phyloP scores from a whole-genome alignment of 2,797 vertebrate species.

The Cryptoblepharus egeriae region DNA sequence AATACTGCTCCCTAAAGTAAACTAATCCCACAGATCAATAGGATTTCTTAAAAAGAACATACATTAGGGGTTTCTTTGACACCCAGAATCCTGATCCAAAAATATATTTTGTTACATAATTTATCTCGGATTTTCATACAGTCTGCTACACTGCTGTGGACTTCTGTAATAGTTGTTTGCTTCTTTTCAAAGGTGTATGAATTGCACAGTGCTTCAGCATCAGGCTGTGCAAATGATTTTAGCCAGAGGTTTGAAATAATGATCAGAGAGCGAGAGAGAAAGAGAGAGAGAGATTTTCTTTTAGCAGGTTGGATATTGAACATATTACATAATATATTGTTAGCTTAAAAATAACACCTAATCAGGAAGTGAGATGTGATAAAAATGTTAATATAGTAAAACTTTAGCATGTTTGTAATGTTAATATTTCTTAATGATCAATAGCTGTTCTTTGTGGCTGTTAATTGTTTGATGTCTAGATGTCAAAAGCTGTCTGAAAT shows the following conservation, averaged over 20 bases:
- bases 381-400: too few relatives aligned
- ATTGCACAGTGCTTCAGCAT: not conserved
- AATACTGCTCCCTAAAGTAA: conserved; percentile 30
- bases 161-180: too few relatives aligned
- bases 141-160: too few relatives aligned
- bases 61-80: not conserved
- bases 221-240: not conserved
- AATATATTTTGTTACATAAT: not conserved
- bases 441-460: too few relatives aligned
- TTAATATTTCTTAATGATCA: too few relatives aligned
- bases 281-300: not conserved
- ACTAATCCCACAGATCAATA: not conserved
- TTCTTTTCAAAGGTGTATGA: not conserved
- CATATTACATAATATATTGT: conserved; percentile 11
- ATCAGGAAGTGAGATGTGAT: too few relatives aligned
- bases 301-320: conserved; percentile 4
- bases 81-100: not conserved
- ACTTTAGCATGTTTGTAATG: too few relatives aligned
- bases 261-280: not conserved
- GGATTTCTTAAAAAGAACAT: not conserved
- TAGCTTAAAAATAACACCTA: not conserved
- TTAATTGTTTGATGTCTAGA: too few relatives aligned
- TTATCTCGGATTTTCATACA: not conserved
- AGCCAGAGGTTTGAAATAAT: not conserved
- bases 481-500: too few relatives aligned